A percentile compares a stretch with the other conserved stretches of the same genome.
Evolutionary conservation across 1,140 invertebrate genomes (phyloP).

Genomic region (Paralvinella palmiformis): DNA sequence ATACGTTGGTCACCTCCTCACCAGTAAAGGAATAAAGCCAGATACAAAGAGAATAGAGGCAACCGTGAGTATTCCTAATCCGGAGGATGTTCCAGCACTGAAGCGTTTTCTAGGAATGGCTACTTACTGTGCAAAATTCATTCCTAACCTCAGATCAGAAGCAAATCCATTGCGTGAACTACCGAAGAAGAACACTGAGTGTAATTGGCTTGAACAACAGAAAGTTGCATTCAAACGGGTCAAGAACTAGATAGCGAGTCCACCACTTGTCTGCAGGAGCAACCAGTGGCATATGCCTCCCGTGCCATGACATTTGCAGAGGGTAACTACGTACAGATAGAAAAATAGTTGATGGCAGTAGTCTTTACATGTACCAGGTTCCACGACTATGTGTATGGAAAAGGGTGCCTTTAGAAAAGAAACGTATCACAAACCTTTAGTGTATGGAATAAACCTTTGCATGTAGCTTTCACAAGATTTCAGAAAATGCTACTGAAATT

Average conservation of each 20-base stretch:
- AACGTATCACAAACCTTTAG: not conserved
- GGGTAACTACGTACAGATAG: not conserved
- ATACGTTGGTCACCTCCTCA: not conserved
- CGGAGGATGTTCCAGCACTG: not conserved
- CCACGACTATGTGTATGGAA: not conserved
- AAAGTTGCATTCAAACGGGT: constrained; percentile 9
- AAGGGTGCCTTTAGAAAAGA: not conserved
- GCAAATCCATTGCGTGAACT: constrained; percentile 42
- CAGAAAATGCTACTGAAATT: not conserved
- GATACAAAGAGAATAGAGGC: not conserved
- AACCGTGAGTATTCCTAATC: not conserved
- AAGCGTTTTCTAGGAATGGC: not conserved
- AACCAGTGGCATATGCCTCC: not conserved
- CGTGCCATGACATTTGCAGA: not conserved
- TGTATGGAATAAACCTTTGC: not conserved
- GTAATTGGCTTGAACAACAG: constrained; percentile 22
- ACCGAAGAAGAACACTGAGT: constrained; percentile 26
- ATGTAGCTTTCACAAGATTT: not conserved
- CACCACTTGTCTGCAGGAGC: not conserved
- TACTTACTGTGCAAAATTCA: not conserved
- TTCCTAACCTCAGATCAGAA: not conserved
- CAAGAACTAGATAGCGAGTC: not conserved
- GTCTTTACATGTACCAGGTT: not conserved
- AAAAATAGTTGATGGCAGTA: not conserved
- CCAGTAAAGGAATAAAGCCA: not conserved